Conservation (phyloP, 2,797 vertebrate genomes). For the Enteromius afrohamiltoni region DNA sequence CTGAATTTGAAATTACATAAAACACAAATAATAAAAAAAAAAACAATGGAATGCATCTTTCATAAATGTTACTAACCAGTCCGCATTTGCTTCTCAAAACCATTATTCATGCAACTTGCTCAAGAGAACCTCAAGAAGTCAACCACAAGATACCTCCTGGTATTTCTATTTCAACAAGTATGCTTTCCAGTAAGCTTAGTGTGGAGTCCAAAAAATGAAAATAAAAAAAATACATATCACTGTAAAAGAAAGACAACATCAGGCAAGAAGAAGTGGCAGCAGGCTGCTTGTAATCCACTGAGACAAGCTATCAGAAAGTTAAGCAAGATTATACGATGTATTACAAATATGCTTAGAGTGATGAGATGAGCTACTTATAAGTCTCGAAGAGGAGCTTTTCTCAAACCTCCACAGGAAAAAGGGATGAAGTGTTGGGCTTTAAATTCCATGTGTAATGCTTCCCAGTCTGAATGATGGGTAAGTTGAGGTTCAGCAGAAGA, state of each 20-base stretch:
- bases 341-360: conserved; percentile 61
- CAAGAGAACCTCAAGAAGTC: neutral
- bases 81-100: neutral
- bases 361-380: conserved; percentile 63
- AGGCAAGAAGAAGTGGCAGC: conserved; percentile 26
- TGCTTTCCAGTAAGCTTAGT: neutral
- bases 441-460: conserved; percentile 53
- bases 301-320: conserved; percentile 61
- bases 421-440: conserved; percentile 40
- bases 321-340: conserved; percentile 61
- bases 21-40: neutral
- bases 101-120: conserved; percentile 5
- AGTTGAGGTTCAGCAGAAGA: conserved; percentile 56
- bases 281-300: conserved; percentile 49
- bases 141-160: neutral
- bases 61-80: conserved; percentile 22
- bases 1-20: too few species aligned
- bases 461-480: conserved; percentile 40
- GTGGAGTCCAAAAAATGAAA: too few species aligned
- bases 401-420: conserved; percentile 32
- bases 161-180: conserved; percentile 4
- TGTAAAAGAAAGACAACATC: neutral
- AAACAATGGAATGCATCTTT: neutral
- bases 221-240: neutral
- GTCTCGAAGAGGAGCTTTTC: conserved; percentile 49